Percentiles rank a stretch among this genome's conserved stretches.
Conservation (phyloP, 2,113 vertebrate species). For the Melanerpes formicivorus region DNA sequence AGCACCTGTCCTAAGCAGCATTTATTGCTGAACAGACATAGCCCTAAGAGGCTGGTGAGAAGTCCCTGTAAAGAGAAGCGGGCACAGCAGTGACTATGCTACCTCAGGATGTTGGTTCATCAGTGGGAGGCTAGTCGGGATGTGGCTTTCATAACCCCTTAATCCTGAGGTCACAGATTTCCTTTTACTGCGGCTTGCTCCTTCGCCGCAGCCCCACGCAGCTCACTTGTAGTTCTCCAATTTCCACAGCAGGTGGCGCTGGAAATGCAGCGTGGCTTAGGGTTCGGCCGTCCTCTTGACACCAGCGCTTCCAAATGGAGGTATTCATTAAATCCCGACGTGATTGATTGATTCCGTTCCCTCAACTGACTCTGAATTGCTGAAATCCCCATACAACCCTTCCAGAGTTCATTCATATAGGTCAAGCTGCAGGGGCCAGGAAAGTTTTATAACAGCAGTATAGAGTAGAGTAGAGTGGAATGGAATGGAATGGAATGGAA, state of each 20-base stretch:
- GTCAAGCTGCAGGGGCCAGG: not conserved
- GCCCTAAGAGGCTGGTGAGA: not conserved
- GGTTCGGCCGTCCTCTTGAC: not conserved
- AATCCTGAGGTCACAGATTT: not conserved
- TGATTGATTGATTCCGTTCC: not conserved
- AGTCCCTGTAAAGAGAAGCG: not conserved
- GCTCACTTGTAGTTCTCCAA: not conserved
- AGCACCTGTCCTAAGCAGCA: not conserved
- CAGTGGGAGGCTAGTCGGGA: not conserved
- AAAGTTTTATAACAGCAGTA: not conserved
- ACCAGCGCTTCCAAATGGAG: not conserved
- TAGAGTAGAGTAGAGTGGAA: not conserved
- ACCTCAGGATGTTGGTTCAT: not conserved
- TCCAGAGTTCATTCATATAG: not conserved
- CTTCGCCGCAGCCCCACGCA: not conserved
- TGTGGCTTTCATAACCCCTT: not conserved
- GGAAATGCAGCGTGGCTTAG: not conserved
- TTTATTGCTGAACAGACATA: not conserved
- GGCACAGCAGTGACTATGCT: not conserved
- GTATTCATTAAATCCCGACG: not conserved
- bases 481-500: too few species aligned
- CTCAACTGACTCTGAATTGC: not conserved
- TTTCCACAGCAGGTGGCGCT: not conserved
- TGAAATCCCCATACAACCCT: not conserved
- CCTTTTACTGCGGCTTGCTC: not conserved